Evolutionary conservation across 2,113 vertebrate species (phyloP).

Genomic region (Pica pica): DNA sequence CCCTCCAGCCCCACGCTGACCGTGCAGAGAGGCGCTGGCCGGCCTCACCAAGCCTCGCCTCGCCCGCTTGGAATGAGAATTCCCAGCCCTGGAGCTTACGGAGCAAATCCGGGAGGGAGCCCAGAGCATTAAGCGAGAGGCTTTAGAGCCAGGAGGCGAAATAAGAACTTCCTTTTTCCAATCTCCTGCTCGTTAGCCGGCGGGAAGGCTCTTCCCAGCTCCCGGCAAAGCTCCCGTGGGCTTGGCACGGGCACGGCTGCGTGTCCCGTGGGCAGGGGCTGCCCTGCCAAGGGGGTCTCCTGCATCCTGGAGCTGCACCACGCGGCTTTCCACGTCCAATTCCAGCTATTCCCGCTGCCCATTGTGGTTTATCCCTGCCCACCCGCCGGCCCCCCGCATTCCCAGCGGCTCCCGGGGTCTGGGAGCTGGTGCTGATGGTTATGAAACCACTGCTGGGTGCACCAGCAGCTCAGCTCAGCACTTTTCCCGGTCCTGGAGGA

Average conservation of each 20-base stretch:
- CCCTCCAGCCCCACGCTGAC: not conserved
- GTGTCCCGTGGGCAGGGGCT: not conserved
- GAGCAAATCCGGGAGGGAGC: not conserved
- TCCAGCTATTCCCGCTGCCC: not conserved
- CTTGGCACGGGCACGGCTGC: not conserved
- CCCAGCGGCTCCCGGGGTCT: not conserved
- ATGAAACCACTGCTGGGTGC: not conserved
- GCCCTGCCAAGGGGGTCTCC: not conserved
- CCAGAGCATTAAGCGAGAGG: not conserved
- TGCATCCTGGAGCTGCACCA: not conserved
- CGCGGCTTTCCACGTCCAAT: accelerated
- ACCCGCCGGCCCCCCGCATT: not conserved
- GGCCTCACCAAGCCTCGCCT: not conserved
- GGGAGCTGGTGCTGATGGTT: not conserved
- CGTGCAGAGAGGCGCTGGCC: accelerated
- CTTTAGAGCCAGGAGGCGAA: not conserved
- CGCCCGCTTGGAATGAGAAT: not conserved
- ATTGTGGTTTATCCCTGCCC: accelerated
- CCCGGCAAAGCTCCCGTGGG: not conserved
- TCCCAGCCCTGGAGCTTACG: not conserved
- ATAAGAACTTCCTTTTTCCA: not conserved
- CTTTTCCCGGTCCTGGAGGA: not conserved
- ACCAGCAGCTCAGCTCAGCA: not conserved
- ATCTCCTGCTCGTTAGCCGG: not conserved
- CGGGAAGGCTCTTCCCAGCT: not conserved